A percentile compares a stretch with the other conserved stretches of the same genome.
Evolutionary conservation across 2,113 vertebrate genomes (phyloP).

Genomic region (Mirza zaza): DNA sequence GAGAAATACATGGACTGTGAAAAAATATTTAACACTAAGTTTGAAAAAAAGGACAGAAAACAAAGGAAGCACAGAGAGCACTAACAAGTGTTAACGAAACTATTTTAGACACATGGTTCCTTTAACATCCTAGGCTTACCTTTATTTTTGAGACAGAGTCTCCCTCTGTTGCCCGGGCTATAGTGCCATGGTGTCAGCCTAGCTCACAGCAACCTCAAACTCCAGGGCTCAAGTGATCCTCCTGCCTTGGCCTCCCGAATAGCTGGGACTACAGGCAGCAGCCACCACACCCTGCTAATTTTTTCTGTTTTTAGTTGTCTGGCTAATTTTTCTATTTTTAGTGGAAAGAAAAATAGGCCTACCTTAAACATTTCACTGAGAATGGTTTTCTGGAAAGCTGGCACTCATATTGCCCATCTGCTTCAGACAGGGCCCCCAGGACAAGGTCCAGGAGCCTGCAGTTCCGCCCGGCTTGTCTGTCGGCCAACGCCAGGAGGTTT

Average conservation of each 20-base stretch:
- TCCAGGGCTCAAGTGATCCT: too few species aligned
- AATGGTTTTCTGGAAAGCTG: background rate
- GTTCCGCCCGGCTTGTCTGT: background rate
- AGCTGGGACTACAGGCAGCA: too few species aligned
- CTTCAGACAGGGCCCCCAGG: background rate
- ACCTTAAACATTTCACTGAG: background rate
- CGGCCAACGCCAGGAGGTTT: background rate
- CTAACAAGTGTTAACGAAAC: background rate
- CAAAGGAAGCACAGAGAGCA: background rate
- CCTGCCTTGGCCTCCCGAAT: too few species aligned
- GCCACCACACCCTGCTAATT: background rate
- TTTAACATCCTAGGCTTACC: background rate
- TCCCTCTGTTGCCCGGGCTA: too few species aligned
- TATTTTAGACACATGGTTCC: background rate
- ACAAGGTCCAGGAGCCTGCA: background rate
- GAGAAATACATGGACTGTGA: background rate
- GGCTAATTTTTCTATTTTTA: too few species aligned
- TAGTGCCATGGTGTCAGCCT: too few species aligned
- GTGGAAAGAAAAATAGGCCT: background rate
- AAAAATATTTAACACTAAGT: background rate
- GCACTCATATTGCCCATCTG: background rate
- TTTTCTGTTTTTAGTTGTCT: background rate
- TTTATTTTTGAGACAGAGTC: too few species aligned
- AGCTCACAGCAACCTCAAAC: too few species aligned
- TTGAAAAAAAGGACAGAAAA: background rate